A percentile compares a stretch with the other conserved stretches of the same genome.
Conservation (phyloP, 2,888 invertebrate species). For the Oxytorus armatus region DNA sequence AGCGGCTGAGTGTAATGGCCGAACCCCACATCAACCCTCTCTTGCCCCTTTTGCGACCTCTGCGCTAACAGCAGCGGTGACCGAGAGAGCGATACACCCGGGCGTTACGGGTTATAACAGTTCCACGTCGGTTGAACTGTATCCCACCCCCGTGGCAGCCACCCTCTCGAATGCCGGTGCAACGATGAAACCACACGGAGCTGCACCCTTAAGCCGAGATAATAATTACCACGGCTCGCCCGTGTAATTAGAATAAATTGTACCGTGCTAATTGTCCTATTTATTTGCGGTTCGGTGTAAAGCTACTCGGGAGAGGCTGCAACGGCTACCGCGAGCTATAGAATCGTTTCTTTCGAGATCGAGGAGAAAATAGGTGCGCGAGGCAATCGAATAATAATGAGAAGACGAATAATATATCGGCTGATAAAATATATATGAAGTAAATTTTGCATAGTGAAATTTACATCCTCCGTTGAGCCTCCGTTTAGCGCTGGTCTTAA, state of each 20-base stretch:
- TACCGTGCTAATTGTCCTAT: slow-evolving; percentile 78
- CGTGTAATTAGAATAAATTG: slow-evolving; percentile 80
- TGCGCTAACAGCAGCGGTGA: slow-evolving; percentile 47
- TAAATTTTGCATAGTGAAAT: background rate
- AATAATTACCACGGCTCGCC: slow-evolving; percentile 75
- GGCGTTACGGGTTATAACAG: slow-evolving; percentile 63
- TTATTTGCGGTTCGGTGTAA: slow-evolving; percentile 74
- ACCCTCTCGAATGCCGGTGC: slow-evolving; percentile 57
- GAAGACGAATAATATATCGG: background rate
- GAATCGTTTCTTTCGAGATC: slow-evolving; percentile 17
- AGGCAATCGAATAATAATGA: background rate
- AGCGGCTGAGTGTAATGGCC: slow-evolving; percentile 67
- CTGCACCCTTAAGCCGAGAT: slow-evolving; percentile 75
- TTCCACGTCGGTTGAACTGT: slow-evolving; percentile 51
- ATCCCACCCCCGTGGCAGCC: slow-evolving; percentile 30
- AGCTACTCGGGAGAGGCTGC: slow-evolving; percentile 55
- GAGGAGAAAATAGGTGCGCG: background rate
- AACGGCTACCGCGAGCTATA: slow-evolving; percentile 12
- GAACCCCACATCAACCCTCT: slow-evolving; percentile 36
- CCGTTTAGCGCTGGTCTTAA: background rate
- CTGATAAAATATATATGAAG: background rate
- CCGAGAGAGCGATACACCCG: slow-evolving; percentile 53
- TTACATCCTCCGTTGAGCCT: background rate
- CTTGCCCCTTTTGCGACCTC: background rate
- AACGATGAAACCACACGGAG: slow-evolving; percentile 58